phyloP scores from a whole-genome alignment of 2,888 invertebrate species.

The Dynastes hyllus region DNA sequence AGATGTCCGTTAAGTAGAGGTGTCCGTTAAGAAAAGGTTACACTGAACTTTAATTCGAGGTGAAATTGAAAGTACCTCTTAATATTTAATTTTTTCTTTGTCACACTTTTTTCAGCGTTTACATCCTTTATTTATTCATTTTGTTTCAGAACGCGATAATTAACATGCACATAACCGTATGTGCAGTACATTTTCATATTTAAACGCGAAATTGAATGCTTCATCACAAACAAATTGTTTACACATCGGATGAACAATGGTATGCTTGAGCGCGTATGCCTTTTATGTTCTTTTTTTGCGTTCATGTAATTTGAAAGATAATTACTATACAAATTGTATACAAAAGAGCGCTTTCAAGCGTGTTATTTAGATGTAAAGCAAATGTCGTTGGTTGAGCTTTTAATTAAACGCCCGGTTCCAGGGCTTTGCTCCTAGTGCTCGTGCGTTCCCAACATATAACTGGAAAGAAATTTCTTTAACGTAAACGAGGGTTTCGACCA shows the following conservation, averaged over 20 bases:
- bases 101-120: too few relatives aligned
- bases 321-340: constrained; percentile 31
- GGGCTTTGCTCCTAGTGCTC: not conserved
- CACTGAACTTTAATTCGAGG: too few relatives aligned
- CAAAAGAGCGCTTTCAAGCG: constrained; percentile 19
- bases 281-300: not conserved
- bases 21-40: too few relatives aligned
- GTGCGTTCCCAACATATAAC: not conserved
- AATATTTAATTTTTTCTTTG: too few relatives aligned
- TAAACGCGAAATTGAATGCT: constrained; percentile 1
- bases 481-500: not conserved
- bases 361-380: constrained; percentile 39
- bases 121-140: too few relatives aligned
- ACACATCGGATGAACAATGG: constrained; percentile 8
- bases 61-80: too few relatives aligned
- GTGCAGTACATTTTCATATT: too few relatives aligned
- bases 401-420: constrained; percentile 22
- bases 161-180: too few relatives aligned
- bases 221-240: constrained; percentile 9
- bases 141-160: too few relatives aligned
- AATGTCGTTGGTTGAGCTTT: constrained; percentile 24
- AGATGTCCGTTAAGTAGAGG: too few relatives aligned
- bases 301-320: not conserved
- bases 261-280: not conserved
- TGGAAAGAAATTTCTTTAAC: constrained; percentile 1